These are phyloP conservation scores for Dipodomys stephensi DNA, from an alignment of 2,113 vertebrate genomes.

Conservation along the genomic window DNA sequence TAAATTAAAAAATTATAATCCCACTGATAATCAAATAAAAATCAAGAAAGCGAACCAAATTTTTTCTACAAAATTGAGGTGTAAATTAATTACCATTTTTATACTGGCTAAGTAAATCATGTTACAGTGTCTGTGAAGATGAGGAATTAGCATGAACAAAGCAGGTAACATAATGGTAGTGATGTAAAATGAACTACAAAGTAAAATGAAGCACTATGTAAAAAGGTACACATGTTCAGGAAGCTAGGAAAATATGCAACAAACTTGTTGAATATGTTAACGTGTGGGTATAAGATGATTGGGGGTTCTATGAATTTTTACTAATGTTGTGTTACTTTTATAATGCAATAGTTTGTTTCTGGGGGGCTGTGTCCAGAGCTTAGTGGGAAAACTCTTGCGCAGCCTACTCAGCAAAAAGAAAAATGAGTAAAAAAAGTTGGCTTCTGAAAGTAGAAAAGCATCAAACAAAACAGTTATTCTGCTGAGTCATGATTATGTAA, in stretches of 20 bases:
- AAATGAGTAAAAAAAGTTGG: neutral
- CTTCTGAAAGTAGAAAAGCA: conserved; percentile 51
- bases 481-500: neutral
- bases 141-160: neutral
- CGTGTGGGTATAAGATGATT: neutral
- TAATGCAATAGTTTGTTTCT: neutral
- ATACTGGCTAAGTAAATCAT: conserved; percentile 22
- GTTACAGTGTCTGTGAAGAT: neutral
- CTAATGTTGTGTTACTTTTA: neutral
- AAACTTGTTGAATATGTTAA: neutral
- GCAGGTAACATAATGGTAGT: neutral
- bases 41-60: neutral
- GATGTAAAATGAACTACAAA: neutral
- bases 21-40: conserved; percentile 37
- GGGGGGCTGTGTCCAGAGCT: neutral
- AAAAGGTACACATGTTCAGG: neutral
- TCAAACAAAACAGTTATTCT: conserved; percentile 29
- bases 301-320: neutral
- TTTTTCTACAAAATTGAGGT: neutral
- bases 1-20: neutral
- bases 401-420: neutral
- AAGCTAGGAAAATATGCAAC: neutral
- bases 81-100: neutral
- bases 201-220: neutral
- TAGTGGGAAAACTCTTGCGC: no score